These are phyloP conservation scores for Brachionus sp. DNA, from an alignment of 1,140 invertebrate species.

Conservation along the genomic window DNA sequence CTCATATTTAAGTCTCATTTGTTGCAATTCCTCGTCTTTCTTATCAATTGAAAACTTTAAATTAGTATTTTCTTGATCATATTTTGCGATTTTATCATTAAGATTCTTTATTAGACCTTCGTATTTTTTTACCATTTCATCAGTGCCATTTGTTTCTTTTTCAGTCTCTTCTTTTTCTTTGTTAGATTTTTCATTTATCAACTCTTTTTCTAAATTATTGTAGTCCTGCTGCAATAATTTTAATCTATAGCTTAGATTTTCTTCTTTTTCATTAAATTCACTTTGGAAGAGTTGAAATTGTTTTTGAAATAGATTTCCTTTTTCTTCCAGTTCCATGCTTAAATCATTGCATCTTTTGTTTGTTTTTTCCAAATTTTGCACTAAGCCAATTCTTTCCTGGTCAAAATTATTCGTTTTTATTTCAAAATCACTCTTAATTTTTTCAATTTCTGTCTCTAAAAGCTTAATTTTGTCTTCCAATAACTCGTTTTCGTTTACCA, in stretches of 20 bases:
- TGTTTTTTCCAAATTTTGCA: not conserved
- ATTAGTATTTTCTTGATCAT: not conserved
- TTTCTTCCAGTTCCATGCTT: slow-evolving; percentile 39
- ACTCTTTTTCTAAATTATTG: slow-evolving; percentile 13
- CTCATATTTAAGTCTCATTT: not conserved
- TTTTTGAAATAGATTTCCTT: slow-evolving; percentile 40
- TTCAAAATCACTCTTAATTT: slow-evolving; percentile 14
- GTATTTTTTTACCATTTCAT: not conserved
- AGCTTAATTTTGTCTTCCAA: not conserved
- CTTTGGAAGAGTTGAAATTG: slow-evolving; percentile 20
- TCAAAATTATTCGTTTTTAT: not conserved
- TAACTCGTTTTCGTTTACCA: not conserved
- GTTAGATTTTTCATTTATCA: slow-evolving; percentile 6
- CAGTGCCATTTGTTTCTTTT: not conserved
- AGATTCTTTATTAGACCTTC: not conserved
- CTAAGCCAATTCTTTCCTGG: not conserved
- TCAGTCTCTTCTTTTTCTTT: not conserved
- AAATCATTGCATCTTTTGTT: slow-evolving; percentile 32
- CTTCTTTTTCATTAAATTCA: slow-evolving; percentile 35
- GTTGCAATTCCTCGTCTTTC: not conserved
- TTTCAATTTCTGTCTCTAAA: not conserved
- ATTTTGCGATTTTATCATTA: not conserved
- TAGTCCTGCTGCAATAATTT: slow-evolving; percentile 22
- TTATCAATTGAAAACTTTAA: not conserved
- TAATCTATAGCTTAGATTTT: not conserved